Evolutionary conservation across 1,140 invertebrate genomes (phyloP), one percentile per base, ranked within the genome.

Genomic region (Ridgeia piscesae): DNA sequence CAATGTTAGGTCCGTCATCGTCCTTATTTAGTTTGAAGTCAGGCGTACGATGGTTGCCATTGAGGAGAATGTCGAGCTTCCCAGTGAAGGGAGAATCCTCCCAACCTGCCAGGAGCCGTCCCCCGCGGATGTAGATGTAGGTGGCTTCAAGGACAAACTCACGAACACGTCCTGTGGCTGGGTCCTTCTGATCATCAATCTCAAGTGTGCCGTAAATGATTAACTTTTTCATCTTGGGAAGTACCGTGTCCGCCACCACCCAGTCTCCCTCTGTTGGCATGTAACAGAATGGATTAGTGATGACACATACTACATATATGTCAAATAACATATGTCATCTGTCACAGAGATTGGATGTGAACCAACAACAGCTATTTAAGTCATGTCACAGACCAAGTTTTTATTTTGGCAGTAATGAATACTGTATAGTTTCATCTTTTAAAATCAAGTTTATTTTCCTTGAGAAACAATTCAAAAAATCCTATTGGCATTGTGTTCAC

Each of bases 51-150:
- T 94, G 94, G 88, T 93, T 92, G 42, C 95, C 95, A 9, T 93
- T 91, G 31, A 96, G 93, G 27, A 93, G 93, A 77, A 96, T 95
- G 4, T 91, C 91, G 14, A 94, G 93, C 11, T 93, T 93, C 27
- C 94, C 94, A 6, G 93, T 90, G 93, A 95, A 95, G 11, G 94
- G 94, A 33, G 93, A 92, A 14, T 94, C 92, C 11, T 94, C 93
- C 94, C 94, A 95, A 0, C 95, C 95, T 89, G 94, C 93, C 27
- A 95, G 94, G 17, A 96, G 92, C 34, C 95, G 94, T n/a, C 95
- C 95, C 31, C 94, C 94, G 77, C 89, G 91, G 14, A 95, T 94
- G 35, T 94, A 77, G 89, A 95, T 95, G 92, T 94, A 93, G 35
- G 94, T 94, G 90, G 94, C 95, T 17, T n/a, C 31, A 35, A 91